These are phyloP conservation scores for Drosophila trichaetosa DNA, from an alignment of 2,888 invertebrate genomes.

Conservation along the genomic window DNA sequence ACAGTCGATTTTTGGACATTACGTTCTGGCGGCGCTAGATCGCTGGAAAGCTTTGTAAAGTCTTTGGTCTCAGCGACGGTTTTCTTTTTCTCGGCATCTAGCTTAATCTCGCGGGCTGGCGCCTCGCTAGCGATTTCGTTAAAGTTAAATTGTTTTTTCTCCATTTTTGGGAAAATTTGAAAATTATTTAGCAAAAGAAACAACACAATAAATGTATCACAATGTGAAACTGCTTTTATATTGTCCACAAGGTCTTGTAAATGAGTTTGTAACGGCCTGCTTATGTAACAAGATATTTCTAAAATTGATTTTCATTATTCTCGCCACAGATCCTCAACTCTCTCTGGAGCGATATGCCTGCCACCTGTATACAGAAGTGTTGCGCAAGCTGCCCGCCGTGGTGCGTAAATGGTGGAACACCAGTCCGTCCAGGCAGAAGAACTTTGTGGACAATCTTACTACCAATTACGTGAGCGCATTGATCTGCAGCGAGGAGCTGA, in stretches of 20 bases:
- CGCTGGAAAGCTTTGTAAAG: constrained; percentile 38
- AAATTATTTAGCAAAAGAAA: constrained; percentile 21
- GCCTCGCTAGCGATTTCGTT: constrained; percentile 51
- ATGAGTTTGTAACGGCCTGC: constrained; percentile 24
- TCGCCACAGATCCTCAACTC: constrained; percentile 65
- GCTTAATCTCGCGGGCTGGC: constrained; percentile 42
- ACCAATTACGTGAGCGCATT: constrained; percentile 89
- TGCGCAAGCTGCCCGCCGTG: constrained; percentile 89
- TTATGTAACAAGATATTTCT: constrained; percentile 9
- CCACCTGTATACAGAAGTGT: constrained; percentile 88
- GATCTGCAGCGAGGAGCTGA: constrained; percentile 89
- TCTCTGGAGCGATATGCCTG: constrained; percentile 86
- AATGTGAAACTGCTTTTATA: constrained; percentile 1
- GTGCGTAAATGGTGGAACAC: constrained; percentile 92
- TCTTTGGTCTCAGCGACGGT: constrained; percentile 38
- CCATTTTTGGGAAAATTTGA: constrained; percentile 39
- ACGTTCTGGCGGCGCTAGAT: constrained; percentile 21
- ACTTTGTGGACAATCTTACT: constrained; percentile 89
- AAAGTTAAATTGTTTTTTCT: constrained; percentile 54
- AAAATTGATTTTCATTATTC: constrained; percentile 17
- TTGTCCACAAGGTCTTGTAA: constrained; percentile 1
- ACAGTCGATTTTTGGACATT: constrained; percentile 33
- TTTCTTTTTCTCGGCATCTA: constrained; percentile 43
- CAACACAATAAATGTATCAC: constrained; percentile 20
- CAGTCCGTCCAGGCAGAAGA: constrained; percentile 88